Percentiles rank a stretch among this genome's conserved stretches.
Evolutionary conservation across 1,140 invertebrate genomes (phyloP).

Genomic region (Anadara kagoshimensis): DNA sequence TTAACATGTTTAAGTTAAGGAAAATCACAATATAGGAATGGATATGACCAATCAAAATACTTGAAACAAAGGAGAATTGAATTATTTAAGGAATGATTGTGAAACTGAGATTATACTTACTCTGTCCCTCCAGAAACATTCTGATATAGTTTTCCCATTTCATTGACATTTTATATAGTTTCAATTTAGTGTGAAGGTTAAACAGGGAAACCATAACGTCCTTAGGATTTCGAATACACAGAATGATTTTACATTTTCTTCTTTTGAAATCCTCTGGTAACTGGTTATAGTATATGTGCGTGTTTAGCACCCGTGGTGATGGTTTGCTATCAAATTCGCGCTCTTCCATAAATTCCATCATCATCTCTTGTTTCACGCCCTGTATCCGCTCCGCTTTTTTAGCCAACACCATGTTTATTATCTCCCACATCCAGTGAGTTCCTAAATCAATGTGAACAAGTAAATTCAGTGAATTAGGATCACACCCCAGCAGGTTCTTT

Average conservation of each 20-base stretch:
- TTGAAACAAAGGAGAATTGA: too few relatives aligned
- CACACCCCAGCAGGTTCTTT: too few relatives aligned
- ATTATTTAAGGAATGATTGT: too few relatives aligned
- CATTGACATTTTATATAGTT: slow-evolving; percentile 42
- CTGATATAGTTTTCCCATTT: slow-evolving; percentile 42
- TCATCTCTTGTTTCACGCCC: slow-evolving; percentile 28
- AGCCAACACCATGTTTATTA: slow-evolving; percentile 31
- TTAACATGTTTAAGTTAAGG: neutral
- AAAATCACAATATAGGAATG: neutral
- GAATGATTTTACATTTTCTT: slow-evolving; percentile 40
- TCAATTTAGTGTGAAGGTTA: slow-evolving; percentile 40
- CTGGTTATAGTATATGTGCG: slow-evolving; percentile 26
- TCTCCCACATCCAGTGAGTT: slow-evolving; percentile 54
- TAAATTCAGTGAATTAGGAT: too few relatives aligned
- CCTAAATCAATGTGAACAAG: too few relatives aligned
- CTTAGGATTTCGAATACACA: slow-evolving; percentile 51
- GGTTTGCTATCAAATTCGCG: slow-evolving; percentile 14
- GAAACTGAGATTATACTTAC: slow-evolving; percentile 37
- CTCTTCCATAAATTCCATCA: slow-evolving; percentile 37
- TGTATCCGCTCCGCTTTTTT: slow-evolving; percentile 22
- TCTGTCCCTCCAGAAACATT: slow-evolving; percentile 41
- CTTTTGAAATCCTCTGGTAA: slow-evolving; percentile 36
- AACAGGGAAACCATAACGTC: slow-evolving; percentile 54
- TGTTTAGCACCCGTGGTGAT: slow-evolving; percentile 50
- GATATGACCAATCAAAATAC: neutral